phyloP scores from a whole-genome alignment of 2,113 vertebrate genomes.

The Platanista minor region DNA sequence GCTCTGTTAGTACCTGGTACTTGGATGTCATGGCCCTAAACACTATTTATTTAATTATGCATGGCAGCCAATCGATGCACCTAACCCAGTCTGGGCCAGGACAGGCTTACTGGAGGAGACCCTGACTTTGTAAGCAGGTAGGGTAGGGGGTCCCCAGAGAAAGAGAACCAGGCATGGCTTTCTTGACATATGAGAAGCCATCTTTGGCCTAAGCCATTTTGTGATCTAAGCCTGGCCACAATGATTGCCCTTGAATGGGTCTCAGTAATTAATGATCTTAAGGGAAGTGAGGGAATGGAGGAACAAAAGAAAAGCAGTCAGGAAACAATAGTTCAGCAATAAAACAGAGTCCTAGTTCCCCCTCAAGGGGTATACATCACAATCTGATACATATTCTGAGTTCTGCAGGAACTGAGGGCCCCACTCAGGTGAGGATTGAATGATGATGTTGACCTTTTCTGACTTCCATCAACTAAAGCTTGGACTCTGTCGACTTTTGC shows the following conservation, averaged over 20 bases:
- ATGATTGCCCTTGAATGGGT: neutral
- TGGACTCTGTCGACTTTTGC: neutral
- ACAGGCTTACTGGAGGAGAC: neutral
- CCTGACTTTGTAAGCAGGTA: neutral
- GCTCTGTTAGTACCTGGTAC: neutral
- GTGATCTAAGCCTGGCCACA: neutral
- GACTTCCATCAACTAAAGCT: neutral
- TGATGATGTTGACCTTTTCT: neutral
- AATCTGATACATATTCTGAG: neutral
- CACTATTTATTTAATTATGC: neutral
- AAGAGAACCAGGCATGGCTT: neutral
- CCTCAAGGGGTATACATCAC: neutral
- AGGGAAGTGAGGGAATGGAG: neutral
- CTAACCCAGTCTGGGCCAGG: neutral
- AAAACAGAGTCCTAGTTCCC: neutral
- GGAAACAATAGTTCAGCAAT: neutral
- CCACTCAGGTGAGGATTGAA: neutral
- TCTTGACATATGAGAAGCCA: neutral
- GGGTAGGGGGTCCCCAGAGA: neutral
- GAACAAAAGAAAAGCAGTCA: neutral
- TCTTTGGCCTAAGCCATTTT: neutral
- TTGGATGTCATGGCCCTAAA: neutral
- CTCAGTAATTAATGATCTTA: neutral
- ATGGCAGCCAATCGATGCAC: neutral
- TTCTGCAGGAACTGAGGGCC: neutral